Conservation (phyloP, 2,888 invertebrate genomes). For the Melanotus villosus region DNA sequence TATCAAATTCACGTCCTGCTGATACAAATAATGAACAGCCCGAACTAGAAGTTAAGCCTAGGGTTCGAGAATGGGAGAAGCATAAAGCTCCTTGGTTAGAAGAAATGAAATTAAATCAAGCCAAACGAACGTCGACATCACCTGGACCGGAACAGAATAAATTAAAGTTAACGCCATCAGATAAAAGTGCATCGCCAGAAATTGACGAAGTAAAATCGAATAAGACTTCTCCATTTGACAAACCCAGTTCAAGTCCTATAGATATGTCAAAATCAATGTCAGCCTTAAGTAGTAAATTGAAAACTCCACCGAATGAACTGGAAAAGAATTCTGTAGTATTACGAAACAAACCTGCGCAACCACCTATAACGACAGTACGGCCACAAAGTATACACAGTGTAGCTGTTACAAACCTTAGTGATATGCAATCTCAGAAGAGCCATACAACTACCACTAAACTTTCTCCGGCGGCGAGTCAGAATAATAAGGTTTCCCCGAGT, state of each 20-base stretch:
- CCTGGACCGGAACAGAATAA: slow-evolving; percentile 61
- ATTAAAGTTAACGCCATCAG: slow-evolving; percentile 55
- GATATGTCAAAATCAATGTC: slow-evolving; percentile 60
- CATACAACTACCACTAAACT: slow-evolving; percentile 18
- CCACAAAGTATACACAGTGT: slow-evolving; percentile 54
- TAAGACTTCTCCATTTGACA: slow-evolving; percentile 37
- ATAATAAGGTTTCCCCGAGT: slow-evolving; percentile 35
- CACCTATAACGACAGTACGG: slow-evolving; percentile 46
- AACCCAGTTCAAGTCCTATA: slow-evolving; percentile 50
- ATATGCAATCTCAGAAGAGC: slow-evolving; percentile 21
- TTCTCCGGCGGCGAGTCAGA: slow-evolving; percentile 31
- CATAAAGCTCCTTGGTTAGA: slow-evolving; percentile 86
- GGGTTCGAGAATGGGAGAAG: slow-evolving; percentile 80
- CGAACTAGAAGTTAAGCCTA: slow-evolving; percentile 72
- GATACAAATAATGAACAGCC: slow-evolving; percentile 6
- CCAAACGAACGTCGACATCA: slow-evolving; percentile 73
- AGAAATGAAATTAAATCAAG: slow-evolving; percentile 85
- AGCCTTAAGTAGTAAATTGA: slow-evolving; percentile 52
- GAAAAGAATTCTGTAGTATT: slow-evolving; percentile 55
- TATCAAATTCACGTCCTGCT: slow-evolving; percentile 17
- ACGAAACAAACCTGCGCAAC: slow-evolving; percentile 52
- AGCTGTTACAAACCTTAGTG: slow-evolving; percentile 44
- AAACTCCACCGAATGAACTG: slow-evolving; percentile 60
- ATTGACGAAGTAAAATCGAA: slow-evolving; percentile 35
- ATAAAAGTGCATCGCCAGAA: slow-evolving; percentile 46